Evolutionary conservation across 2,113 vertebrate genomes (phyloP), one percentile per base, ranked within the genome.

Genomic region (Riparia riparia): DNA sequence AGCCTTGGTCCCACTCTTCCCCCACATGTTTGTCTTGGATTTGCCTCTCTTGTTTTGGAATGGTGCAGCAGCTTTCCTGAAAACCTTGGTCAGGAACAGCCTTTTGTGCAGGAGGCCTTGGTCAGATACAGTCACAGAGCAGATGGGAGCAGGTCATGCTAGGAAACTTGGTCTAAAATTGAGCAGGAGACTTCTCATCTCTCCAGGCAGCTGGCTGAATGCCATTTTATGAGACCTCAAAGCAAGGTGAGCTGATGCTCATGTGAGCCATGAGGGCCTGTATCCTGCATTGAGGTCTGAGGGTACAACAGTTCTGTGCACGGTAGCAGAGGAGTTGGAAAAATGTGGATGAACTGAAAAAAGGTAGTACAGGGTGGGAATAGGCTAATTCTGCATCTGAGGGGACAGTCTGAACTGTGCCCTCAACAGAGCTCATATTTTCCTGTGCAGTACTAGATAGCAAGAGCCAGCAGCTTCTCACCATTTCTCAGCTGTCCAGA

Each of bases 91-190:
- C 53, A 63, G 70, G 76, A 34, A 32, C 1, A 8, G 50, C 57
- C 64, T 91, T 95, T 69, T 71, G 41, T 86, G 78, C 60, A 89
- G 82, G 25, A 95, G 50, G 54, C 70, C 34, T 92, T 3, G 4
- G 44, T 63, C 54, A 76, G 41, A 58, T 89, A 60, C 47, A 94
- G 86, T 96, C 92, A 90, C 83, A 91, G 82, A 95, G 44, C 78
- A 87, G 32, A 83, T 54, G 78, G 76, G 82, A 90, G 53, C 63
- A 74, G 56, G 79, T 77, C 73, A 28, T 64, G 84, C 53, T 90
- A 45, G 73, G 74, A 83, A 70, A 51, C 34, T 60, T 42, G 41
- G 39, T 74, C 26, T 88, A 84, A 29, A 0, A 14, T 29, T 34
- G 37, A 70, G 39, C 44, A 28, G 83, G 64, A 87, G 80, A 81